Evolutionary conservation across 2,113 vertebrate species (phyloP).

Genomic region (Prunella himalayana): DNA sequence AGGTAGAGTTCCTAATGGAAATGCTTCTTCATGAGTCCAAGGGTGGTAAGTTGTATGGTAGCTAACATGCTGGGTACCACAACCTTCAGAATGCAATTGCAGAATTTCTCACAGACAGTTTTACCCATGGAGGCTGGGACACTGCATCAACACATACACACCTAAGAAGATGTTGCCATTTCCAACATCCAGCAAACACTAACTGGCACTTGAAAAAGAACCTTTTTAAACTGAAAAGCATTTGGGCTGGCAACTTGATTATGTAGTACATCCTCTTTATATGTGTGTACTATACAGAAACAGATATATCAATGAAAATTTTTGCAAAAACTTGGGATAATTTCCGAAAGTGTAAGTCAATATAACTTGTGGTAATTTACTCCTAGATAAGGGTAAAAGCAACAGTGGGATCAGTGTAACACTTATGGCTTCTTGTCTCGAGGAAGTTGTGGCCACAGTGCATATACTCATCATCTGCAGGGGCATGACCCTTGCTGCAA

Average conservation of each 20-base stretch:
- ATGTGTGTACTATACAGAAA: neutral
- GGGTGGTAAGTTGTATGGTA: neutral
- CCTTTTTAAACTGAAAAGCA: neutral
- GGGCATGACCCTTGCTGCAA: neutral
- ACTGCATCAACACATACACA: fast-evolving
- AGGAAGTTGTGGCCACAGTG: neutral
- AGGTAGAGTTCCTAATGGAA: neutral
- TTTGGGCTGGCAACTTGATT: neutral
- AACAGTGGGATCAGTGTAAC: neutral
- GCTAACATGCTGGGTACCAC: neutral
- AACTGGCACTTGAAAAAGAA: neutral
- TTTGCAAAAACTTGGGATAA: neutral
- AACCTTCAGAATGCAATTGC: neutral
- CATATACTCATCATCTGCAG: neutral
- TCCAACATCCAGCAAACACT: neutral
- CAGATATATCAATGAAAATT: neutral
- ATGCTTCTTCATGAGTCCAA: neutral
- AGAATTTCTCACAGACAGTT: neutral
- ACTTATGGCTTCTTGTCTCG: neutral
- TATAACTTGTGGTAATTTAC: neutral
- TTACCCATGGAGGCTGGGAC: fast-evolving
- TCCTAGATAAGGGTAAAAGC: neutral
- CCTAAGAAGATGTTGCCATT: neutral
- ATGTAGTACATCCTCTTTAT: neutral
- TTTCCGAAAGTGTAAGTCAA: neutral